Percentiles rank a stretch among this genome's conserved stretches.
Conservation (phyloP, 1,140 invertebrate genomes). For the Scaptomyza hsui region DNA sequence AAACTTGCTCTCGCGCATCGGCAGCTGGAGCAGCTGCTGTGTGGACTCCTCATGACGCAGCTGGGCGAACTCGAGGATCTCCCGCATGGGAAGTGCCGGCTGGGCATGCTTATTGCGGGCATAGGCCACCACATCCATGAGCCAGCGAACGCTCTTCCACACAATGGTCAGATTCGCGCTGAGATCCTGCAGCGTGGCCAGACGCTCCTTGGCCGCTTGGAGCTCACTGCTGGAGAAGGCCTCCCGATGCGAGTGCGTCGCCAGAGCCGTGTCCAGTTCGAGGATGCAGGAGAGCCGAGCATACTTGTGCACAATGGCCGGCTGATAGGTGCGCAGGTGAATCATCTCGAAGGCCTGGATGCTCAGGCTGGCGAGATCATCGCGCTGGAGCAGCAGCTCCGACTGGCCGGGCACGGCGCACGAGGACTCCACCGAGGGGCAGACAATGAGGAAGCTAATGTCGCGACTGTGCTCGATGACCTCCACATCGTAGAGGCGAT, state of each 20-base stretch:
- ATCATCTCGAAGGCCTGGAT: slow-evolving; percentile 96
- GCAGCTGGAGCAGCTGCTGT: slow-evolving; percentile 88
- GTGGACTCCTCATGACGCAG: slow-evolving; percentile 51
- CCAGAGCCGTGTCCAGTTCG: slow-evolving; percentile 95
- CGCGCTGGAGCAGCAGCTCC: slow-evolving; percentile 91
- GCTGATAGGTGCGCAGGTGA: slow-evolving; percentile 95
- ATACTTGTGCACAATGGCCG: slow-evolving; percentile 93
- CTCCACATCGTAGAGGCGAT: slow-evolving; percentile 95
- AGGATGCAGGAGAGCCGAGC: slow-evolving; percentile 95
- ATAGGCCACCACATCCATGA: slow-evolving; percentile 96
- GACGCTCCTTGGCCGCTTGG: slow-evolving; percentile 91
- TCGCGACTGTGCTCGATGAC: slow-evolving; percentile 95
- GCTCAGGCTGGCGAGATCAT: slow-evolving; percentile 92
- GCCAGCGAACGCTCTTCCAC: slow-evolving; percentile 97
- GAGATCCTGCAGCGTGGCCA: slow-evolving; percentile 92
- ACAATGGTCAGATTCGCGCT: slow-evolving; percentile 92
- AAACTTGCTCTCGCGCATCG: slow-evolving; percentile 89
- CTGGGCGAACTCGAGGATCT: slow-evolving; percentile 70
- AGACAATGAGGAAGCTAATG: slow-evolving; percentile 94
- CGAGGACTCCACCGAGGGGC: slow-evolving; percentile 94
- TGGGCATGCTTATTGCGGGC: slow-evolving; percentile 90
- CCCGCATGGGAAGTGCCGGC: slow-evolving; percentile 64
- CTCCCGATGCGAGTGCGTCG: slow-evolving; percentile 95
- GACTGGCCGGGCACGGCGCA: slow-evolving; percentile 95
- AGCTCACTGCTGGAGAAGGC: slow-evolving; percentile 96